Evolutionary conservation across 2,797 vertebrate genomes (phyloP), one percentile per base, ranked within the genome.

Genomic region (Scyliorhinus canicula): DNA sequence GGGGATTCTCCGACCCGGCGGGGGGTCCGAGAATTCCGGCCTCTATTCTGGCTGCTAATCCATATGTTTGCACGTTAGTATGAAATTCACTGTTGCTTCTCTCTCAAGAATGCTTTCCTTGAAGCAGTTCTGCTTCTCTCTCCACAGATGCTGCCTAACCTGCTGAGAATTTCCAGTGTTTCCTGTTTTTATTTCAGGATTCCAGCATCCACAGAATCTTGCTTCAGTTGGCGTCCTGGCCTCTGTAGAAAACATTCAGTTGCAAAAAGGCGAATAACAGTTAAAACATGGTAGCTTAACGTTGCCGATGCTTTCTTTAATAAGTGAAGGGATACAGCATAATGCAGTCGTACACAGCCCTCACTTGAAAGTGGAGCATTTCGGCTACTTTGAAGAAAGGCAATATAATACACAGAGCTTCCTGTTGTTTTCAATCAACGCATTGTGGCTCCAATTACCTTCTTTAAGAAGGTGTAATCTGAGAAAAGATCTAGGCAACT

Each of bases 391-490:
- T 82, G 95, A 95, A 67, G 88, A 95, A 57, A 95, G 77, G 47
- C 65, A 95, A 24, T 86, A 55, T 77, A 71, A 67, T 84, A 55
- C 67, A 82, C 79, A 82, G 79, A 60, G 71, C 93, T 82, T 95
- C 95, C 95, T 91, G 85, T 52, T 57, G 94, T 86, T 40, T 86
- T 52, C 16, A 65, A 82, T 95, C 95, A 95, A 63, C 95, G 31
- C 21, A 26, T 26, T 55, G n/a, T 90, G 79, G 95, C 95, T 95
- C 95, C 55, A 95, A 95, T 95, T 95, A 95, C 96, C 79, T 16
- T 95, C 95, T 95, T 95, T 90, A 88, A 65, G 95, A 40, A 95
- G 63, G 60, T 82, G 95, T 69, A 57, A 63, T 35, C n/a, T 21
- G 95, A 69, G 79, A 88, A 24, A 86, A 69, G 9, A 26, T 11